Evolutionary conservation across 2,113 vertebrate genomes (phyloP), one percentile per base, ranked within the genome.

Genomic region (Sapajus apella): DNA sequence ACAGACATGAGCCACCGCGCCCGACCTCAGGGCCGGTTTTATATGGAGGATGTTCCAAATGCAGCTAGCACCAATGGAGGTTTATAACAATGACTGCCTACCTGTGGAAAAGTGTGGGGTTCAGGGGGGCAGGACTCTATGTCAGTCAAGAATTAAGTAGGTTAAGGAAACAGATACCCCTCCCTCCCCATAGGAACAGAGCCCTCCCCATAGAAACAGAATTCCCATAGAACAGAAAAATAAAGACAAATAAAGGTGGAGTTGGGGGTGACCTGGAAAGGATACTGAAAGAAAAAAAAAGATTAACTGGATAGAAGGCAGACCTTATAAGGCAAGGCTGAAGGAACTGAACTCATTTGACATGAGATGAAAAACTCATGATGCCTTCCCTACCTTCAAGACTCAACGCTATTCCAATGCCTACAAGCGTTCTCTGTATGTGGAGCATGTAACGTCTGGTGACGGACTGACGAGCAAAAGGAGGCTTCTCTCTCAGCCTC

Each of bases 311-410:
- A 73, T 47, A 9, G 56, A 87, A 84, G 61, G 61, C 68, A 83
- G 61, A 56, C 75, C 58, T 94, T 68, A 77, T 72, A 77, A 95
- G 43, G 68, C 37, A 92, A 92, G 86, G 14, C 70, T 82, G 93
- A 83, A 88, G 23, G 40, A 91, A 85, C 0, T 40, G 21, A 56
- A 79, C 21, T 96, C 72, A 79, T 84, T 37, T 90, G 93, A 75
- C 77, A 58, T 17, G 23, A 91, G 77, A 87, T 35, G 32, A 90
- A 84, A 91, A 68, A 17, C 32, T 93, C 55, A 61, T 3, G 47
- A 58, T 43, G 17, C 68, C 37, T 87, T 81, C 52, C 30, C 47
- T 55, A n/a, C 58, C 47, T 80, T 85, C 73, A 92, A 68, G 73
- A 82, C 16, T 18, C 25, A 81, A n/a, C 8, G 37, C 30, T 21